A percentile compares a stretch with the other conserved stretches of the same genome.
Evolutionary conservation across 2,113 vertebrate species (phyloP).

Genomic region (Dasyornis broadbenti): DNA sequence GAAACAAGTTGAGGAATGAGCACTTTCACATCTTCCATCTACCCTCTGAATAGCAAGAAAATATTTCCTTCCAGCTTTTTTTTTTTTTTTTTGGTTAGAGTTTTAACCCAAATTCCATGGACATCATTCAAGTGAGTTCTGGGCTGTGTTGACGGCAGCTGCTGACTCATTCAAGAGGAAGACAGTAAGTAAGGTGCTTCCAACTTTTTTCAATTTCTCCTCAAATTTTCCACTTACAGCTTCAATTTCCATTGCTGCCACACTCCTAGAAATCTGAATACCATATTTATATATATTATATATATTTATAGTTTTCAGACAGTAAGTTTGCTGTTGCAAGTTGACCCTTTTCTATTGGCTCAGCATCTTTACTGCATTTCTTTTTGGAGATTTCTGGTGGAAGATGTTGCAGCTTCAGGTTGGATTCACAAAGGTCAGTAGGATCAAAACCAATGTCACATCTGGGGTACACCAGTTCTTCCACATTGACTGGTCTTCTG

Average conservation of each 20-base stretch:
- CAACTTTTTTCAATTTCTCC: neutral
- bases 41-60: neutral
- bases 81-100: neutral
- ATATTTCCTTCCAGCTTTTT: neutral
- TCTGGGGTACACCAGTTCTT: neutral
- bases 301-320: neutral
- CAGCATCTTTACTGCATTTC: neutral
- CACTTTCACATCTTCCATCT: neutral
- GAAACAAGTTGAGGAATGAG: neutral
- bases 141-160: neutral
- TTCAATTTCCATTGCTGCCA: neutral
- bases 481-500: neutral
- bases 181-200: neutral
- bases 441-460: accelerated
- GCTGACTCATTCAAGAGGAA: neutral
- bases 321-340: neutral
- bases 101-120: neutral
- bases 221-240: neutral
- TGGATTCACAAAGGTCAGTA: neutral
- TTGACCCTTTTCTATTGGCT: neutral
- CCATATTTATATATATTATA: neutral
- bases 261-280: neutral
- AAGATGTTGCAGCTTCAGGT: neutral
- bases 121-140: neutral
- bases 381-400: neutral